Conservation (phyloP, 2,113 vertebrate species). For the Sporophila hypoxantha region DNA sequence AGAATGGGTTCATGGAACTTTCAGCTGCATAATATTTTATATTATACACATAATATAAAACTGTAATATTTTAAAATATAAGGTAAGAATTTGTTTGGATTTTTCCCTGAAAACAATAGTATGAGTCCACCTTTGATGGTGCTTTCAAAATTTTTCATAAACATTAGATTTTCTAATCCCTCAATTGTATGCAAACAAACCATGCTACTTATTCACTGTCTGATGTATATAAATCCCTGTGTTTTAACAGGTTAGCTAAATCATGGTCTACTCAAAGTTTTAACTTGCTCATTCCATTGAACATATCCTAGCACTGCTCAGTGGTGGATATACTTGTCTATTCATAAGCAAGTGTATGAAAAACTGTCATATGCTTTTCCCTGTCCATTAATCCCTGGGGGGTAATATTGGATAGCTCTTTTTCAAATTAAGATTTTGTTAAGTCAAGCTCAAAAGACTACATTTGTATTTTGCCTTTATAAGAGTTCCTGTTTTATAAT, state of each 20-base stretch:
- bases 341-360: background rate
- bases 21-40: background rate
- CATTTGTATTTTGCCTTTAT: background rate
- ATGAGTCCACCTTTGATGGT: background rate
- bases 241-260: background rate
- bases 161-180: background rate
- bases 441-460: background rate
- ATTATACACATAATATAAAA: background rate
- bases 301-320: background rate
- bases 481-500: background rate
- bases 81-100: background rate
- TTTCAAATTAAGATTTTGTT: background rate
- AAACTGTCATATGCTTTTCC: background rate
- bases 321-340: background rate
- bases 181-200: background rate
- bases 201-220: background rate
- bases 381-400: background rate
- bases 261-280: background rate
- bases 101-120: background rate
- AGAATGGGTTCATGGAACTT: background rate
- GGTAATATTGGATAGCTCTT: background rate
- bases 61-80: background rate
- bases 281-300: background rate
- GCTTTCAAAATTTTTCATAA: background rate
- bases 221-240: background rate